Evolutionary conservation across 2,113 vertebrate species (phyloP).

Genomic region (Onychostruthus taczanowskii): DNA sequence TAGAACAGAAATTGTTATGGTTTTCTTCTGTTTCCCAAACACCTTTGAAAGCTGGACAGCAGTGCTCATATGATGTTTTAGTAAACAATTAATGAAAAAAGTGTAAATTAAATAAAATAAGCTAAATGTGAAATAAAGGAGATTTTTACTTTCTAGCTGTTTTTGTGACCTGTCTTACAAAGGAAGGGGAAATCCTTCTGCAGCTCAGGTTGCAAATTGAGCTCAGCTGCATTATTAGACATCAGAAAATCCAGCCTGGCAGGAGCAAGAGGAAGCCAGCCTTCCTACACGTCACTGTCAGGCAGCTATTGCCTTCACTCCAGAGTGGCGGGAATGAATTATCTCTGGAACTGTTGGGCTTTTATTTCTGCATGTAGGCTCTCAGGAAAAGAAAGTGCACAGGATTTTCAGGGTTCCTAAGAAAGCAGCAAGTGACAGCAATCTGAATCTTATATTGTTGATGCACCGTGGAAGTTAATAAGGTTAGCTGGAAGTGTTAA

Average conservation of each 20-base stretch:
- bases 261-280: slow-evolving; percentile 13
- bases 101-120: background rate
- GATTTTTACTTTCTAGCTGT: background rate
- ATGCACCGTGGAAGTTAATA: background rate
- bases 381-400: background rate
- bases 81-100: background rate
- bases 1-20: background rate
- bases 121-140: background rate
- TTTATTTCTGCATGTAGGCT: background rate
- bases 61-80: background rate
- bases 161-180: background rate
- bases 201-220: background rate
- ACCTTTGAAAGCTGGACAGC: background rate
- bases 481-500: background rate
- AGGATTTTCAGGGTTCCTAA: background rate
- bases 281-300: slow-evolving; percentile 19
- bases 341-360: background rate
- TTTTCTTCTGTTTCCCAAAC: background rate
- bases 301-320: slow-evolving; percentile 13
- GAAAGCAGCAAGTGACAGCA: background rate
- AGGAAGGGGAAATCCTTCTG: background rate
- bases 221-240: slow-evolving; percentile 5
- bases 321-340: slow-evolving; percentile 4
- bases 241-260: slow-evolving; percentile 2
- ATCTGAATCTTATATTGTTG: background rate